Conservation (phyloP, 2,113 vertebrate genomes). For the Menura novaehollandiae region DNA sequence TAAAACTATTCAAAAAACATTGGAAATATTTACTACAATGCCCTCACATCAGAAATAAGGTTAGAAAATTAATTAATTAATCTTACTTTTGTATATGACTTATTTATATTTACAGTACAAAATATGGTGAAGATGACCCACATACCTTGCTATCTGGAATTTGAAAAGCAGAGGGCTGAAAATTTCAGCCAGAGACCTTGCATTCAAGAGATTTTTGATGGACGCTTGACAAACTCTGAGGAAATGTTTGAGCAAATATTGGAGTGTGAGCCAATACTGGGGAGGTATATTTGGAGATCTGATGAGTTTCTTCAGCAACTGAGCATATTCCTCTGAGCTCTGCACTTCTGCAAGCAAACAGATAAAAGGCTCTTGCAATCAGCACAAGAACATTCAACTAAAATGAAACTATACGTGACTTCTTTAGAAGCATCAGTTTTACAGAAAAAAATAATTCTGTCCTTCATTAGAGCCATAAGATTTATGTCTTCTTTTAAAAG, state of each 20-base stretch:
- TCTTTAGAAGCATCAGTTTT: neutral
- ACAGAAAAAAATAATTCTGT: neutral
- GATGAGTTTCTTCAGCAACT: constrained; percentile 84
- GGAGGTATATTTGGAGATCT: constrained; percentile 83
- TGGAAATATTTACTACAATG: neutral
- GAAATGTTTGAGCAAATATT: constrained; percentile 92
- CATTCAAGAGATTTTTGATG: constrained; percentile 85
- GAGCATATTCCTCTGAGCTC: constrained; percentile 85
- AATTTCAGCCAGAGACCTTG: constrained; percentile 87
- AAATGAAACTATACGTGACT: neutral
- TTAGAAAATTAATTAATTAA: neutral
- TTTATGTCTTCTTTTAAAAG: constrained; percentile 8
- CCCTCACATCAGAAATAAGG: neutral
- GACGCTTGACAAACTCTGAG: constrained; percentile 84
- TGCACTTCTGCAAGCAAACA: constrained; percentile 78
- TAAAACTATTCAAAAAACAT: neutral
- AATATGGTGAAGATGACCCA: neutral
- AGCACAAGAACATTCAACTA: neutral
- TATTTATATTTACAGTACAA: neutral
- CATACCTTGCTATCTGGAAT: constrained; percentile 83
- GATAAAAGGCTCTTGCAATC: neutral
- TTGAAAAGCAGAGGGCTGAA: constrained; percentile 91
- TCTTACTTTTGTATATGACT: neutral
- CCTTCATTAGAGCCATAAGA: neutral
- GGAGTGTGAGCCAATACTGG: constrained; percentile 93